These are phyloP conservation scores for Neuroscelio doddi DNA, from an alignment of 2,888 invertebrate species.

Conservation along the genomic window DNA sequence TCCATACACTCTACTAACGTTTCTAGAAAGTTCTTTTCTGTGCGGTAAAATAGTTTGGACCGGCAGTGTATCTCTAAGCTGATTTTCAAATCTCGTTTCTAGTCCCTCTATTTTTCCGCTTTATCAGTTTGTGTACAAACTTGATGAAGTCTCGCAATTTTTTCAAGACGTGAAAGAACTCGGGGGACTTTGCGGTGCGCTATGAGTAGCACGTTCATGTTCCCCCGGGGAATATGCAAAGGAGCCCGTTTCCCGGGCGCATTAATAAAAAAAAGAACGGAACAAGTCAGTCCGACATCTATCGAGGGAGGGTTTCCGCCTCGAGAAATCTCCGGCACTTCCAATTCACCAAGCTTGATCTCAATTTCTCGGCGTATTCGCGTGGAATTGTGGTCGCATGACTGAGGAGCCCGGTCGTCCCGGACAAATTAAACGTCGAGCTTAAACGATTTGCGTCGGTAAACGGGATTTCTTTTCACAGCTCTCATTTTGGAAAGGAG, in stretches of 20 bases:
- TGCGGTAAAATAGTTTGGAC: no score
- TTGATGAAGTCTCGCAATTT: no score
- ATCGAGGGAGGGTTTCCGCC: constrained; percentile 13
- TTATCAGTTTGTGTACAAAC: no score
- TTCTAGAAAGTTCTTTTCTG: no score
- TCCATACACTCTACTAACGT: no score
- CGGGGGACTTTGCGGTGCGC: no score
- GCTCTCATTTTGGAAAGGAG: constrained; percentile 19
- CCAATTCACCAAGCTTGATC: constrained; percentile 32
- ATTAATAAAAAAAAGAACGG: constrained; percentile 19
- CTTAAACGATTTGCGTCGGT: constrained; percentile 44
- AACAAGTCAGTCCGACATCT: no score
- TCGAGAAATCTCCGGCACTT: neutral
- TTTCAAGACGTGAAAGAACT: no score
- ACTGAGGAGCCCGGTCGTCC: constrained; percentile 34
- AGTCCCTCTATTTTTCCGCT: no score
- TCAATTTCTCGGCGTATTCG: constrained; percentile 41
- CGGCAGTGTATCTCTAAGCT: no score
- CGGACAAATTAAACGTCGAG: constrained; percentile 50
- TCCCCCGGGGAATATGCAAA: constrained; percentile 7
- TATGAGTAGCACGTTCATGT: neutral
- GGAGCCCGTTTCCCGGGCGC: constrained; percentile 2
- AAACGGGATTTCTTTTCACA: constrained; percentile 45
- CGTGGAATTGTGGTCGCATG: constrained; percentile 32
- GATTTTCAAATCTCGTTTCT: no score